Conservation (phyloP, 2,797 vertebrate species). For the Pangasius macronema region DNA sequence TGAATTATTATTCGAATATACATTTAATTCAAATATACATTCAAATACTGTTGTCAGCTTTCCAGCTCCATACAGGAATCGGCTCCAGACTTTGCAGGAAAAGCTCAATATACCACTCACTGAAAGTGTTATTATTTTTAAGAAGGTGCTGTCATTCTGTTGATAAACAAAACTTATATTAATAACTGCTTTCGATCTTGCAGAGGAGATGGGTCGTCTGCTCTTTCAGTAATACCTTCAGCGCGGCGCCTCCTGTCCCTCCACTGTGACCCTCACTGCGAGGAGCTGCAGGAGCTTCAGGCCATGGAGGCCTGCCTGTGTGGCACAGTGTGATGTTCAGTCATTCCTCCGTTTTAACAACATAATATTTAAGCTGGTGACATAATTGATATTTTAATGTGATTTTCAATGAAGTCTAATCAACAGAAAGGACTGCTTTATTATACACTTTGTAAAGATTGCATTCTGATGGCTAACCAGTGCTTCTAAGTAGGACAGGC, state of each 20-base stretch:
- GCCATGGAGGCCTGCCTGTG: constrained; percentile 78
- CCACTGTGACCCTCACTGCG: constrained; percentile 77
- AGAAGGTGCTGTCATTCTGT: neutral
- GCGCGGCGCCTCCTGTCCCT: constrained; percentile 80
- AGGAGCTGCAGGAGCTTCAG: constrained; percentile 83
- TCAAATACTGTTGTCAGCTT: neutral
- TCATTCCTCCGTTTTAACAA: neutral
- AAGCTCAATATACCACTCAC: neutral
- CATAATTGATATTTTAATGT: neutral
- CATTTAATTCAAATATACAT: neutral
- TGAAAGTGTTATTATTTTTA: neutral
- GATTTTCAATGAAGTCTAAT: neutral
- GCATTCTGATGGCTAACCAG: neutral
- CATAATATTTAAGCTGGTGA: constrained; percentile 2
- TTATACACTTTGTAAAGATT: neutral
- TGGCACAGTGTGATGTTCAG: neutral
- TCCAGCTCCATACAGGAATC: neutral
- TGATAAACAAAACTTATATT: neutral
- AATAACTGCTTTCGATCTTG: constrained; percentile 7
- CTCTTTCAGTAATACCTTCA: constrained; percentile 78
- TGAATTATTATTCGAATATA: neutral
- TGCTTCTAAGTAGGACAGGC: neutral
- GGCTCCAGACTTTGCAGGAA: neutral
- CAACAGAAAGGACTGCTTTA: neutral
- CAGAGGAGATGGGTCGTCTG: constrained; percentile 78